phyloP scores from a whole-genome alignment of 2,113 vertebrate genomes.

The Melospiza georgiana region DNA sequence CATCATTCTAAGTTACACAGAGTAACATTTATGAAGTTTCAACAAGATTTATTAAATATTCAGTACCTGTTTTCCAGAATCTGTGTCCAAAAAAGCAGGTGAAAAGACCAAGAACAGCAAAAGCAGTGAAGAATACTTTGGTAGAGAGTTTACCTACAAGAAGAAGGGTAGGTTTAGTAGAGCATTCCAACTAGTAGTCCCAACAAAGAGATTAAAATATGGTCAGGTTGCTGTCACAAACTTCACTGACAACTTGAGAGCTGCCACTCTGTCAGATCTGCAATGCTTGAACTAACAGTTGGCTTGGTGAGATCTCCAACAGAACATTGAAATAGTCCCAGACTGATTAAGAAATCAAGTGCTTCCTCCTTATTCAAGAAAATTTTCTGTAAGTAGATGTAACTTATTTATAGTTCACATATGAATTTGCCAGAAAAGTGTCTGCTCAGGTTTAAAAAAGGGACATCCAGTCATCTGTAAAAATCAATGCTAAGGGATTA shows the following conservation, averaged over 20 bases:
- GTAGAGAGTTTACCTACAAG: constrained; percentile 84
- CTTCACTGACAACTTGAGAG: not conserved
- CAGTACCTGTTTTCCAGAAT: constrained; percentile 92
- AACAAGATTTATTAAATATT: not conserved
- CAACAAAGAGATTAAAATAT: not conserved
- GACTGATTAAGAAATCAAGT: not conserved
- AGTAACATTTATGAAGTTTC: not conserved
- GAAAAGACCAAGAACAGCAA: constrained; percentile 87
- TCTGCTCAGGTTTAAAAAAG: not conserved
- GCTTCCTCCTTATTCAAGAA: not conserved
- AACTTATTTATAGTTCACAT: not conserved
- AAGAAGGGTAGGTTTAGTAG: not conserved
- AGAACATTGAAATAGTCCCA: not conserved
- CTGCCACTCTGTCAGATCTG: not conserved
- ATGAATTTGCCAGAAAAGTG: not conserved
- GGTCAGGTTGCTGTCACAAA: not conserved
- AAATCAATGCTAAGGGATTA: not conserved
- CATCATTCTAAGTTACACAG: not conserved
- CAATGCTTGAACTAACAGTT: not conserved
- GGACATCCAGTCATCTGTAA: not conserved
- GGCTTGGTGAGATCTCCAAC: not conserved
- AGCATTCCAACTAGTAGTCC: not conserved
- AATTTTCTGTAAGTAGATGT: not conserved
- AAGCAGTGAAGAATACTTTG: constrained; percentile 87
- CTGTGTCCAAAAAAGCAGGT: constrained; percentile 92